phyloP scores from a whole-genome alignment of 2,888 invertebrate species.

The Pterobdella sp. region DNA sequence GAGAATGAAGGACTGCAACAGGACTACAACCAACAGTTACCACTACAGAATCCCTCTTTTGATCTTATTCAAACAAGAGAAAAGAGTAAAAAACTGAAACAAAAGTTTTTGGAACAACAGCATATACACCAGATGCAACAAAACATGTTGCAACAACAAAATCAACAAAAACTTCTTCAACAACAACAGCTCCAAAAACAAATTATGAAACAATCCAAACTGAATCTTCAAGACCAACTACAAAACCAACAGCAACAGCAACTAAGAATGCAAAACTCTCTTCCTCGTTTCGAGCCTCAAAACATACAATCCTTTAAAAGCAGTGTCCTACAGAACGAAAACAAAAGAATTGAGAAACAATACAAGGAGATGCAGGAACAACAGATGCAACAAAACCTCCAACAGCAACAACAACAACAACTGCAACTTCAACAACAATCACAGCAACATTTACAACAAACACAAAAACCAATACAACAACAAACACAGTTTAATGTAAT shows the following conservation, averaged over 20 bases:
- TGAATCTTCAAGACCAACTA: slow-evolving; percentile 2
- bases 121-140: too few relatives aligned
- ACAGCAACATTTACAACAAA: background rate
- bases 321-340: background rate
- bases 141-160: slow-evolving; percentile 13
- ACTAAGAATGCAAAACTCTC: too few relatives aligned
- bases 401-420: slow-evolving; percentile 4
- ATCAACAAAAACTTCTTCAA: background rate
- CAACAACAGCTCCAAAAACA: background rate
- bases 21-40: background rate
- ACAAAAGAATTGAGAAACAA: background rate
- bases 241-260: background rate
- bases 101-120: background rate
- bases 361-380: background rate
- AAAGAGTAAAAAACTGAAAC: background rate
- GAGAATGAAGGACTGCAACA: background rate
- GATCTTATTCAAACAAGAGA: background rate
- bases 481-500: background rate
- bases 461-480: background rate
- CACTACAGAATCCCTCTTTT: background rate
- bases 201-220: background rate
- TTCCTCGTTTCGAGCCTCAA: too few relatives aligned
- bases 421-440: slow-evolving; percentile 17
- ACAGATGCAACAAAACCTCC: background rate
- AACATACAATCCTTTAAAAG: too few relatives aligned